Evolutionary conservation across 2,797 vertebrate species (phyloP).

Genomic region (Rhinoraja longicauda): DNA sequence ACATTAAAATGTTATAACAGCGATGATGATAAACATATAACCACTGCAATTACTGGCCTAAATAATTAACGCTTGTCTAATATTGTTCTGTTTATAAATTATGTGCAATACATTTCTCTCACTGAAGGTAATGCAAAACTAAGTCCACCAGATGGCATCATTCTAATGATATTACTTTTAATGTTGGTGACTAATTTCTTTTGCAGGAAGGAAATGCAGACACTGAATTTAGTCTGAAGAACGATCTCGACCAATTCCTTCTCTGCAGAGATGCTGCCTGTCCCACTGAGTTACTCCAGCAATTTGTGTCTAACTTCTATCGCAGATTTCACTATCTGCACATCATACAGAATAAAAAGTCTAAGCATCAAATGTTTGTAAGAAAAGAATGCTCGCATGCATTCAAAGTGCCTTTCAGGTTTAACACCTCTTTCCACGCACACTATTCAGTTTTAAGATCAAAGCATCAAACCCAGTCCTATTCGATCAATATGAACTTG

Average conservation of each 20-base stretch:
- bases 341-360: background rate
- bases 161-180: background rate
- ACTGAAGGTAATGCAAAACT: background rate
- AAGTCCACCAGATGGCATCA: conserved; percentile 26
- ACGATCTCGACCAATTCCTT: too few species aligned
- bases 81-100: background rate
- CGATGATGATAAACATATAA: background rate
- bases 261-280: too few species aligned
- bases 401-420: background rate
- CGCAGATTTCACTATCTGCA: background rate
- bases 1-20: background rate
- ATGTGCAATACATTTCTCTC: background rate
- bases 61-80: background rate
- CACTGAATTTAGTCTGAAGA: too few species aligned
- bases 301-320: background rate
- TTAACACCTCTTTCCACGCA: too few species aligned
- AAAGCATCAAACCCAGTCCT: conserved; percentile 44
- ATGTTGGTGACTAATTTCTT: background rate
- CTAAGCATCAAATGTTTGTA: background rate
- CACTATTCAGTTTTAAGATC: conserved; percentile 44
- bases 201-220: background rate
- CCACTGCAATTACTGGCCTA: background rate
- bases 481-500: conserved; percentile 46
- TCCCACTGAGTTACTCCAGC: too few species aligned
- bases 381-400: background rate